phyloP scores from a whole-genome alignment of 2,888 invertebrate genomes.

The Oscheius sp. region DNA sequence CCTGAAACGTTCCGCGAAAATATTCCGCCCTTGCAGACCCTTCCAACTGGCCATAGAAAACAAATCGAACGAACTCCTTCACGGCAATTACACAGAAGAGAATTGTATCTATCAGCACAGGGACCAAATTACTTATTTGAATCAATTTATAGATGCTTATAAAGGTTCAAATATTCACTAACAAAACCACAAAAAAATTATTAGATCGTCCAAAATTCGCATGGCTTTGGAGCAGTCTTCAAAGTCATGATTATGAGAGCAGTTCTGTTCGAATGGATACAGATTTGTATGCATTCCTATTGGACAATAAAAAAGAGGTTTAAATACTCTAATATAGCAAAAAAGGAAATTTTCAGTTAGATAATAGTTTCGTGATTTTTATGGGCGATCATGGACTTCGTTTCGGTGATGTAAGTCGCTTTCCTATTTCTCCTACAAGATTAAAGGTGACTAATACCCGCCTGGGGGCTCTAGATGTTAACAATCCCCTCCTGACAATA shows the following conservation, averaged over 20 bases:
- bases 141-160: conserved; percentile 50
- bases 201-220: conserved; percentile 49
- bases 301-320: conserved; percentile 33
- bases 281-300: conserved; percentile 48
- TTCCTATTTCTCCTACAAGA: neutral
- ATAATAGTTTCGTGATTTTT: conserved; percentile 53
- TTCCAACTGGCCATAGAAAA: conserved; percentile 46
- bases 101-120: conserved; percentile 49
- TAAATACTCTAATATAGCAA: neutral
- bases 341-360: conserved; percentile 39
- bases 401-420: conserved; percentile 35
- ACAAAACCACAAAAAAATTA: neutral
- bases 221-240: conserved; percentile 49
- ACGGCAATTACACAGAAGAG: conserved; percentile 30
- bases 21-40: conserved; percentile 37
- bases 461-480: conserved; percentile 3
- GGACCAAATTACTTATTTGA: conserved; percentile 45
- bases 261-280: conserved; percentile 50
- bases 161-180: conserved; percentile 17
- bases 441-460: conserved; percentile 9
- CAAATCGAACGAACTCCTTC: conserved; percentile 26
- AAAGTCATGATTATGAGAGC: conserved; percentile 52
- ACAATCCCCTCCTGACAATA: conserved; percentile 5
- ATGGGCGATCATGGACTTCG: conserved; percentile 58
- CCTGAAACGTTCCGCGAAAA: too few relatives aligned